Conservation (phyloP, 2,888 invertebrate species). For the Pterobdella sp. region DNA sequence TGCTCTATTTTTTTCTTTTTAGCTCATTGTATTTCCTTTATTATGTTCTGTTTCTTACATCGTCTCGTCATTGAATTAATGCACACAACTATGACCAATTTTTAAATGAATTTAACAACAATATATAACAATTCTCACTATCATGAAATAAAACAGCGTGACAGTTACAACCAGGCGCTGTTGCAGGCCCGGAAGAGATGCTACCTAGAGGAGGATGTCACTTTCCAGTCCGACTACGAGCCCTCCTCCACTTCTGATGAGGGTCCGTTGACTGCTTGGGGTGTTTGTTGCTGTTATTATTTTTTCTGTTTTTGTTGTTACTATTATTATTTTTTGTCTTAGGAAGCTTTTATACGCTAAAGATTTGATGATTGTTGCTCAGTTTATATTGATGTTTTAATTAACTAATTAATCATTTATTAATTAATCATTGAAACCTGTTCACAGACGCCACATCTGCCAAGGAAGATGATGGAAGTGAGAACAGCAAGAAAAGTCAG, state of each 20-base stretch:
- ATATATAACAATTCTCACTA: background rate
- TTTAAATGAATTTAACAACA: background rate
- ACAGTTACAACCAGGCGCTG: conserved; percentile 11
- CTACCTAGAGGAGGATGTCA: conserved; percentile 30
- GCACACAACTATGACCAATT: background rate
- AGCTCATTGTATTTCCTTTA: background rate
- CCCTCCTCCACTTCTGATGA: conserved; percentile 34
- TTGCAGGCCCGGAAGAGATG: conserved; percentile 28
- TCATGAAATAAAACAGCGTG: background rate
- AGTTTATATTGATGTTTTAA: background rate
- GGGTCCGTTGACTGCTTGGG: conserved; percentile 2
- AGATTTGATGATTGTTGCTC: too few relatives aligned
- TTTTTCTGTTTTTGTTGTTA: background rate
- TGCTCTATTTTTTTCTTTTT: background rate
- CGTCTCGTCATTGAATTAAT: background rate
- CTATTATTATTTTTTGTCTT: background rate
- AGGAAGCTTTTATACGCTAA: too few relatives aligned
- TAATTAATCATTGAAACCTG: background rate
- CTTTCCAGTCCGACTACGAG: conserved; percentile 34
- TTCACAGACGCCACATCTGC: conserved; percentile 21
- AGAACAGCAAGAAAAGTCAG: conserved; percentile 28
- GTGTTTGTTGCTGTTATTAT: background rate
- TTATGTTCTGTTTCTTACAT: background rate
- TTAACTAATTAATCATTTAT: too few relatives aligned
- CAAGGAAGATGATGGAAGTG: conserved; percentile 29